Conservation (phyloP, 2,797 vertebrate genomes). For the Phylloscopus collybita region DNA sequence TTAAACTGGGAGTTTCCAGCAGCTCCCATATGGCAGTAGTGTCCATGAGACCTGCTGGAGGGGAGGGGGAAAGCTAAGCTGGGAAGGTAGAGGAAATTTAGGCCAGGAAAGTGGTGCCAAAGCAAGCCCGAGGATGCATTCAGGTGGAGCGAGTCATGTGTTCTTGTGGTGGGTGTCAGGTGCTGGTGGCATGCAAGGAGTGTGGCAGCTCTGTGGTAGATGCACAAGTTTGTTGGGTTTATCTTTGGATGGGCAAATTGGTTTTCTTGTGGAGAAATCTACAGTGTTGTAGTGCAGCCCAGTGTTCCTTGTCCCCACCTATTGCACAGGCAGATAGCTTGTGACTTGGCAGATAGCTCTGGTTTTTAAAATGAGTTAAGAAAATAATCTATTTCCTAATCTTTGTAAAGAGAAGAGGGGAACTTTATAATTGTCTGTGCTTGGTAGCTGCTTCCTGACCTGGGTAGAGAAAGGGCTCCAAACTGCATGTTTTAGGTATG, state of each 20-base stretch:
- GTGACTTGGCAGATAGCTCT: not conserved
- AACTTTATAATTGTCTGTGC: not conserved
- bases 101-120: not conserved
- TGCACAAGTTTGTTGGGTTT: not conserved
- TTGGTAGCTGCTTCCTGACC: not conserved
- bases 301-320: not conserved
- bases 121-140: not conserved
- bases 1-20: not conserved
- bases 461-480: not conserved
- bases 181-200: not conserved
- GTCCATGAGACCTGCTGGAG: not conserved
- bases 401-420: not conserved
- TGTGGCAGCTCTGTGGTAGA: not conserved
- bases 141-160: not conserved
- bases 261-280: not conserved
- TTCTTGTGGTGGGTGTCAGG: not conserved
- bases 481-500: not conserved
- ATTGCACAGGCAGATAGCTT: not conserved
- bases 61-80: not conserved
- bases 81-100: not conserved
- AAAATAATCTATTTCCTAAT: not conserved
- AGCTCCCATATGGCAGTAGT: not conserved
- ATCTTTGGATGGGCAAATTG: not conserved
- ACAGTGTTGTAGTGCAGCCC: rapidly evolving
- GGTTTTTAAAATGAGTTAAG: not conserved